Percentiles rank a stretch among this genome's conserved stretches.
phyloP scores from a whole-genome alignment of 2,113 vertebrate species.

The Gymnobelideus leadbeateri region DNA sequence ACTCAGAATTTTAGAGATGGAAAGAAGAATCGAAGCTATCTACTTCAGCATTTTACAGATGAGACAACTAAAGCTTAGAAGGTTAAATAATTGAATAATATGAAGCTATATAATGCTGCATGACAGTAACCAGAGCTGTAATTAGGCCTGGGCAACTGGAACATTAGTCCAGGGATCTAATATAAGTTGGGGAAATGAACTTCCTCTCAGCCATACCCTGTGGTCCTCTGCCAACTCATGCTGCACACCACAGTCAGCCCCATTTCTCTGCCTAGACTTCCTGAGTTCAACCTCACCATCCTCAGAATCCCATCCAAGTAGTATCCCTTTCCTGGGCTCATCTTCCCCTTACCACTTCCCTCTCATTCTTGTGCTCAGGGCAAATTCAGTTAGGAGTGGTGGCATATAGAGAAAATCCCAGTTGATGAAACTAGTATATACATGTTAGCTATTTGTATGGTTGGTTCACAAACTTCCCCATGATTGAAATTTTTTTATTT shows the following conservation, averaged over 20 bases:
- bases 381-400: neutral
- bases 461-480: neutral
- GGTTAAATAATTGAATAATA: neutral
- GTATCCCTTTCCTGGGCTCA: neutral
- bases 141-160: neutral
- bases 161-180: neutral
- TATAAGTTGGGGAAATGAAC: neutral
- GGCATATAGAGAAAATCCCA: neutral
- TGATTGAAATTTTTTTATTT: neutral
- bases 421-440: neutral
- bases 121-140: neutral
- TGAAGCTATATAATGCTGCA: neutral
- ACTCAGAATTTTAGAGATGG: neutral
- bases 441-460: neutral
- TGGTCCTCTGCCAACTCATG: neutral
- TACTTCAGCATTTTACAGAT: neutral
- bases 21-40: neutral
- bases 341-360: neutral
- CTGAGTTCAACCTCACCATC: neutral
- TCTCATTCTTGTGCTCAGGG: neutral
- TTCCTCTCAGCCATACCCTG: neutral
- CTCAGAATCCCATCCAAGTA: neutral
- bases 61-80: neutral
- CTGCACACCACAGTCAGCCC: neutral
- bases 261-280: neutral